Evolutionary conservation across 2,113 vertebrate genomes (phyloP).

Genomic region (Actenoides hombroni): DNA sequence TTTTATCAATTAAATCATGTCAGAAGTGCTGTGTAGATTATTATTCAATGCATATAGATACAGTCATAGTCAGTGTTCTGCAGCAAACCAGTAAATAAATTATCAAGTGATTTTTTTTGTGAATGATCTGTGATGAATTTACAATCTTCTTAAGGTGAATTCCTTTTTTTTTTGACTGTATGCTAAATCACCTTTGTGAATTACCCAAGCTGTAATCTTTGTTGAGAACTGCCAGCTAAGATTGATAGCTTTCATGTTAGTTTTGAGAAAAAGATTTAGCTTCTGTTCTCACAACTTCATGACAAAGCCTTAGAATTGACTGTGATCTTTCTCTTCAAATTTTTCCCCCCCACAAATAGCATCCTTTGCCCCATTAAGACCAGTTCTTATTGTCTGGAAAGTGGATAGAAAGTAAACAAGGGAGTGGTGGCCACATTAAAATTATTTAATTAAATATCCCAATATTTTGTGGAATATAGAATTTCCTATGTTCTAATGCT

Average conservation of each 20-base stretch:
- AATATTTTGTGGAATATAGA: not conserved
- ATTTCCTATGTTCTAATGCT: not conserved
- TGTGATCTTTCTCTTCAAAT: not conserved
- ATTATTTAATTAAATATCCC: not conserved
- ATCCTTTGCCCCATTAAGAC: not conserved
- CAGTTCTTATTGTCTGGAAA: not conserved
- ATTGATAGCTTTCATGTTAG: not conserved
- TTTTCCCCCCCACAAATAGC: not conserved
- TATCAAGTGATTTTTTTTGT: not conserved
- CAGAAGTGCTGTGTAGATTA: not conserved
- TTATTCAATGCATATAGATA: not conserved
- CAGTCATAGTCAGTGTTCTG: not conserved
- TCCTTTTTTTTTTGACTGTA: not conserved
- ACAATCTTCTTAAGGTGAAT: not conserved
- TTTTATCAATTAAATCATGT: constrained; percentile 51
- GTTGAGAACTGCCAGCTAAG: not conserved
- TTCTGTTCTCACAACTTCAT: not conserved
- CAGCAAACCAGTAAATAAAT: not conserved
- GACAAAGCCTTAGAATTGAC: not conserved
- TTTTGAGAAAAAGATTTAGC: not conserved
- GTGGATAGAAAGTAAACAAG: not conserved
- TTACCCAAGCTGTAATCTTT: not conserved
- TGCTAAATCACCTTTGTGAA: not conserved
- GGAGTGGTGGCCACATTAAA: not conserved
- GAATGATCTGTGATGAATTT: not conserved